Percentiles rank a stretch among this genome's conserved stretches.
These are phyloP conservation scores for Belonocnema kinseyi DNA, from an alignment of 1,140 invertebrate species.

Conservation along the genomic window DNA sequence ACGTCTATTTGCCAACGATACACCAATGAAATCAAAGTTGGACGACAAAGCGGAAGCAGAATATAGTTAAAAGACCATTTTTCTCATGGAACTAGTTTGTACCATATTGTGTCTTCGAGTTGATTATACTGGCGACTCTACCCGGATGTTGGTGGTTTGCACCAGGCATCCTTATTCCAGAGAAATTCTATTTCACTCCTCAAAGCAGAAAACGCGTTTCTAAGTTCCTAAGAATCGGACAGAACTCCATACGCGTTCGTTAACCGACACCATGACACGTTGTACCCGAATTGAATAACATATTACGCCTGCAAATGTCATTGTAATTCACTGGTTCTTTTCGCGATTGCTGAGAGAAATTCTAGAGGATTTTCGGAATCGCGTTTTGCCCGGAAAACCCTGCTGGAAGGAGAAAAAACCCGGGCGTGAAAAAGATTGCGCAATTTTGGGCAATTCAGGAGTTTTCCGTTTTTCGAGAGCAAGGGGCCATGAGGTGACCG, in stretches of 20 bases:
- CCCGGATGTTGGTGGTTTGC: no score
- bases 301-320: conserved; percentile 56
- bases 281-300: conserved; percentile 51
- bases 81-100: no score
- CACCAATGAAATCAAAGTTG: no score
- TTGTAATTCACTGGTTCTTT: conserved; percentile 36
- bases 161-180: no score
- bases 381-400: neutral
- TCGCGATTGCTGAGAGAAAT: neutral
- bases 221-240: neutral
- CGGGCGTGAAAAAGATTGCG: conserved; percentile 61
- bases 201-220: conserved; percentile 5
- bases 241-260: neutral
- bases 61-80: no score
- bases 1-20: no score
- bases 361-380: neutral
- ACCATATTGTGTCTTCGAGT: no score
- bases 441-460: conserved; percentile 66
- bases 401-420: neutral
- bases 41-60: no score
- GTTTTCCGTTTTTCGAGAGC: conserved; percentile 50
- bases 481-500: conserved; percentile 10
- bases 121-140: no score
- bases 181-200: neutral
- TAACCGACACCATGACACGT: conserved; percentile 54